A percentile compares a stretch with the other conserved stretches of the same genome.
phyloP scores from a whole-genome alignment of 2,797 vertebrate species.

The Rousettus madagascariensis region DNA sequence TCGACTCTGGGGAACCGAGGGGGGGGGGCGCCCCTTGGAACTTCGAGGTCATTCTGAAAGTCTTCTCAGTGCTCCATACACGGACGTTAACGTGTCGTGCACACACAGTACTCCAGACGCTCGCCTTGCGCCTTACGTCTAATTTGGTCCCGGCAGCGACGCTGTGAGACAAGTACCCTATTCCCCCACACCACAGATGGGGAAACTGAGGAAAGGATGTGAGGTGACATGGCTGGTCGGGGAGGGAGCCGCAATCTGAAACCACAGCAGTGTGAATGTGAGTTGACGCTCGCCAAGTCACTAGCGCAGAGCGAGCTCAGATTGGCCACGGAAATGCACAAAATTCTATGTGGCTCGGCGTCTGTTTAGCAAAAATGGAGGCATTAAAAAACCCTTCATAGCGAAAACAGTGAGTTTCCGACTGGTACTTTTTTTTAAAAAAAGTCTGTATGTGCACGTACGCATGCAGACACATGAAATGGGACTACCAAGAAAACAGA shows the following conservation, averaged over 20 bases:
- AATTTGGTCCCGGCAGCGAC: background rate
- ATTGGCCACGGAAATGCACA: accelerated
- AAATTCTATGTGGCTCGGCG: background rate
- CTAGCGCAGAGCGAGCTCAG: background rate
- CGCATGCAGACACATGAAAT: background rate
- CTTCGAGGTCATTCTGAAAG: background rate
- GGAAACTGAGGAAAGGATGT: background rate
- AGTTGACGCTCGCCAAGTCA: background rate
- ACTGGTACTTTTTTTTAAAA: background rate
- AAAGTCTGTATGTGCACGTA: background rate
- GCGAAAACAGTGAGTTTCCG: background rate
- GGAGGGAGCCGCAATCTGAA: background rate
- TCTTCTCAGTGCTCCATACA: accelerated
- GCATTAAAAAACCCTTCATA: background rate
- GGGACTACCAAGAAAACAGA: background rate
- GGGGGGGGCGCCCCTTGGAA: accelerated
- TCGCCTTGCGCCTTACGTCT: accelerated
- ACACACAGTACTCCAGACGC: accelerated
- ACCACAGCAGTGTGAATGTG: too few species aligned
- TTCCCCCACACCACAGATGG: background rate
- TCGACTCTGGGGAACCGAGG: background rate
- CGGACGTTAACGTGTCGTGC: accelerated
- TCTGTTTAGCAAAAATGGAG: background rate
- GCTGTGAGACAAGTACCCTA: background rate
- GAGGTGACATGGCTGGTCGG: background rate